Conservation (phyloP, 1,140 invertebrate species). For the Drosophila sturtevanti region DNA sequence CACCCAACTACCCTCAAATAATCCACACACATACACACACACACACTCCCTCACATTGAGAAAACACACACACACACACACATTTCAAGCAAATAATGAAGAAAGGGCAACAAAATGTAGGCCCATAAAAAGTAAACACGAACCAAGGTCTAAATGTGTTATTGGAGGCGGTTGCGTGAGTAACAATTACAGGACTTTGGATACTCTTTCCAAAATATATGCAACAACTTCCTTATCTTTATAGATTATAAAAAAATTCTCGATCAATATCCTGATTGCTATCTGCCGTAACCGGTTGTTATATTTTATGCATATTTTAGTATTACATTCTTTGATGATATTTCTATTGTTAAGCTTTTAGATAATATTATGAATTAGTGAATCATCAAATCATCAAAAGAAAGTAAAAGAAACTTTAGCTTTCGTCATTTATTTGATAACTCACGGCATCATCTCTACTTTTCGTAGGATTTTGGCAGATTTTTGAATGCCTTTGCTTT, state of each 20-base stretch:
- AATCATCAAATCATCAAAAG: no score
- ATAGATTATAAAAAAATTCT: no score
- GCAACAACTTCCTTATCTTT: no score
- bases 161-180: constrained; percentile 35
- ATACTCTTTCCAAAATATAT: no score
- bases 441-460: constrained; percentile 23
- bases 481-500: constrained; percentile 33
- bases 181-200: neutral
- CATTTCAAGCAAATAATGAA: constrained; percentile 31
- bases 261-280: no score
- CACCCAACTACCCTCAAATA: neutral
- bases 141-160: constrained; percentile 3
- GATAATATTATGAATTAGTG: no score
- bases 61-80: constrained; percentile 12
- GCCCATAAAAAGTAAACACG: constrained; percentile 39
- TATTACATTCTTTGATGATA: no score
- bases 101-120: constrained; percentile 34
- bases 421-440: neutral
- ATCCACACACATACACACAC: neutral
- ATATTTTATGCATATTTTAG: no score
- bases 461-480: neutral
- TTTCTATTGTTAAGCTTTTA: no score
- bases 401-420: neutral
- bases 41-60: no score
- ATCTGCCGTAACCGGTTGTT: no score